Conservation (phyloP, 2,888 invertebrate species). For the Trissoscelio sp. region DNA sequence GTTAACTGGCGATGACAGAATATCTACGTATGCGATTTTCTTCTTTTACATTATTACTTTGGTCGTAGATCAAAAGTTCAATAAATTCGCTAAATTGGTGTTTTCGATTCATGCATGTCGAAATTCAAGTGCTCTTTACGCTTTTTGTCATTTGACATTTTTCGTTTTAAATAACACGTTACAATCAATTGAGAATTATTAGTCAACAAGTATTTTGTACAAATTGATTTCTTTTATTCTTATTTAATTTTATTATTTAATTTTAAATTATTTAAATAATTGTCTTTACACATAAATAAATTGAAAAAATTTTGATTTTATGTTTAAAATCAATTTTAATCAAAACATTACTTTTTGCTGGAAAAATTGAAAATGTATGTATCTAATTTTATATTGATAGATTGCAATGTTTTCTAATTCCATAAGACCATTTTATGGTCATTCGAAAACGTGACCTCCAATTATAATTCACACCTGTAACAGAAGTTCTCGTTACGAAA, state of each 20-base stretch:
- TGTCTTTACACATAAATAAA: too few relatives aligned
- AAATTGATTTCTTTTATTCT: not conserved
- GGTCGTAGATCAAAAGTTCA: constrained; percentile 36
- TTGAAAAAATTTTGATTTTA: not conserved
- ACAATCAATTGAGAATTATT: not conserved
- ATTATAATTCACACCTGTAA: constrained; percentile 51
- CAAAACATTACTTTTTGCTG: too few relatives aligned
- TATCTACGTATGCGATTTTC: constrained; percentile 40
- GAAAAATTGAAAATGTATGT: too few relatives aligned
- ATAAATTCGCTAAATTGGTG: constrained; percentile 30
- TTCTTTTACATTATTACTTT: constrained; percentile 36
- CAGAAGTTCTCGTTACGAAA: constrained; percentile 33
- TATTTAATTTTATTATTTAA: too few relatives aligned
- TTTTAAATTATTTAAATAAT: too few relatives aligned
- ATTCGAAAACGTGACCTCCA: constrained; percentile 42
- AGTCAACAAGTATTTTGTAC: not conserved
- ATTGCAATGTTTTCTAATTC: constrained; percentile 28
- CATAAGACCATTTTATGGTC: constrained; percentile 19
- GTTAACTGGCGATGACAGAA: constrained; percentile 48
- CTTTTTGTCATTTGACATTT: constrained; percentile 1
- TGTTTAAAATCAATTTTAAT: too few relatives aligned
- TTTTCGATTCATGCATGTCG: constrained; percentile 15
- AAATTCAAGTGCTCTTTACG: constrained; percentile 6
- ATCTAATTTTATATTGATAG: too few relatives aligned
- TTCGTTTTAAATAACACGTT: not conserved